Percentiles rank a stretch among this genome's conserved stretches.
These are phyloP conservation scores for Pterocles gutturalis DNA, from an alignment of 2,113 vertebrate genomes.

Conservation along the genomic window DNA sequence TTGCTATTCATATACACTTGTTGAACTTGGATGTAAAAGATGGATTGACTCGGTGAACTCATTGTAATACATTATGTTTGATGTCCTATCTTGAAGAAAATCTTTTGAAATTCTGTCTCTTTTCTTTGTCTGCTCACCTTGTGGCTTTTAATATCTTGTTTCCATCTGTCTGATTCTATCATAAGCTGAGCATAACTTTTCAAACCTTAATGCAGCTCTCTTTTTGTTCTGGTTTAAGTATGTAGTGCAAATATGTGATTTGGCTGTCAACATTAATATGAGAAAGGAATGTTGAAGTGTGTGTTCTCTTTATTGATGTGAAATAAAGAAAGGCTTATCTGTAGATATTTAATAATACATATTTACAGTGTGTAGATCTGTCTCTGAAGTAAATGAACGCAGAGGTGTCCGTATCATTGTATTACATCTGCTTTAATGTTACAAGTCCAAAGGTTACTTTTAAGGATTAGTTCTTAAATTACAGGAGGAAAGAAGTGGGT, in stretches of 20 bases:
- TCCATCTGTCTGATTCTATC: conserved; percentile 72
- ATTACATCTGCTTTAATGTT: conserved; percentile 43
- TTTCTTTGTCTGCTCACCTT: conserved; percentile 70
- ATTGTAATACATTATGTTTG: conserved; percentile 72
- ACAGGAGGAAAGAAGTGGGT: conserved; percentile 5
- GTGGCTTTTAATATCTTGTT: conserved; percentile 71
- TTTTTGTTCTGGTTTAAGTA: conserved; percentile 57
- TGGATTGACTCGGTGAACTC: conserved; percentile 63
- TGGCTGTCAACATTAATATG: conserved; percentile 34
- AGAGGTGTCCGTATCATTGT: conserved; percentile 32
- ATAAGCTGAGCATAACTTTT: conserved; percentile 53
- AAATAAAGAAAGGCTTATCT: conserved; percentile 36
- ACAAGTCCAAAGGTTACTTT: conserved; percentile 25
- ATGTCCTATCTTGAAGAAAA: conserved; percentile 64
- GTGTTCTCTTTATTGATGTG: conserved; percentile 38
- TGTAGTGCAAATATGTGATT: conserved; percentile 45
- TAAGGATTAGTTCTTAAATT: conserved; percentile 61
- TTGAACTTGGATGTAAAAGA: conserved; percentile 49
- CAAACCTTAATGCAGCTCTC: conserved; percentile 42
- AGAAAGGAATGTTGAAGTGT: conserved; percentile 59
- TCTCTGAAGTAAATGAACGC: conserved; percentile 40
- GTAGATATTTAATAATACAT: conserved; percentile 23
- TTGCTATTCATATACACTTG: conserved; percentile 39
- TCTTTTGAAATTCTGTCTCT: conserved; percentile 74
- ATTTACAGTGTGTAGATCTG: conserved; percentile 36